Evolutionary conservation across 2,797 vertebrate species (phyloP).

Genomic region (Micrastur ruficollis): DNA sequence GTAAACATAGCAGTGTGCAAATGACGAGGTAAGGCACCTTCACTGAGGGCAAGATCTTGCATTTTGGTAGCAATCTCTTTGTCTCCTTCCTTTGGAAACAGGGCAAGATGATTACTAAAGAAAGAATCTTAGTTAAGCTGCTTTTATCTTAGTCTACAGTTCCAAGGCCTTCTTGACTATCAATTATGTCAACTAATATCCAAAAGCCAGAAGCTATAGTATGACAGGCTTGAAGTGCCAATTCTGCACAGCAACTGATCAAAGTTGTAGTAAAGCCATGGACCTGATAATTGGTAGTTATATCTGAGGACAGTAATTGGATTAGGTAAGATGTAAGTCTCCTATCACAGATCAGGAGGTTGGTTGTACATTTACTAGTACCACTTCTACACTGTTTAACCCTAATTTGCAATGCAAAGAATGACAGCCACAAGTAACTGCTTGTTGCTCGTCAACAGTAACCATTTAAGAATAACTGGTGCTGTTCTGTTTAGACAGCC

Average conservation of each 20-base stretch:
- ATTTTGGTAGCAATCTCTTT: slow-evolving; percentile 98
- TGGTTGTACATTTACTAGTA: not conserved
- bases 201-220: not conserved
- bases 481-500: not conserved
- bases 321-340: not conserved
- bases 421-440: not conserved
- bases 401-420: not conserved
- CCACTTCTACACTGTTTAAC: not conserved
- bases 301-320: not conserved
- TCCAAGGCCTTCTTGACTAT: slow-evolving; percentile 1
- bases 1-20: slow-evolving; percentile 98
- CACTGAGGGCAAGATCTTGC: slow-evolving; percentile 97
- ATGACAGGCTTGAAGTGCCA: not conserved
- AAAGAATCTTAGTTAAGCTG: slow-evolving; percentile 58
- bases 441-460: not conserved
- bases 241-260: not conserved
- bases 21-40: slow-evolving; percentile 95
- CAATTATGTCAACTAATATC: not conserved
- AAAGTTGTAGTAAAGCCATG: not conserved
- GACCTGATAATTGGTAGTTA: not conserved
- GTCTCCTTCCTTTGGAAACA: slow-evolving; percentile 91
- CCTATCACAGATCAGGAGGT: not conserved
- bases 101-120: slow-evolving; percentile 69
- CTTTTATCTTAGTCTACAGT: slow-evolving; percentile 34
- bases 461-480: not conserved